Conservation (phyloP, 1,140 invertebrate genomes). For the Phenacoccus solenopsis region DNA sequence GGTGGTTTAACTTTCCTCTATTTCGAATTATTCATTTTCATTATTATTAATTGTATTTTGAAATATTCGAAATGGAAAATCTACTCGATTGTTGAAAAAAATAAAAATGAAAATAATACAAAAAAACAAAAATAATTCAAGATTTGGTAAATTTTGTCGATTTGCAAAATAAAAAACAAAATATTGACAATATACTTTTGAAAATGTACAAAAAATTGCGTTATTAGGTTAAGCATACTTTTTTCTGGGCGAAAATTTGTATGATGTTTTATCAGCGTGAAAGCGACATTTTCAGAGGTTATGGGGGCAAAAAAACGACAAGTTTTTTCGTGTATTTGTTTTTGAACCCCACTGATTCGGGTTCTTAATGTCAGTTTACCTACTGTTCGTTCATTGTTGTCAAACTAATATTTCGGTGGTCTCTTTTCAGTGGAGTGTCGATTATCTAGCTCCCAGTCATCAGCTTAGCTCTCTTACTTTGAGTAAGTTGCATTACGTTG, state of each 20-base stretch:
- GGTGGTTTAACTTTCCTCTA: not conserved
- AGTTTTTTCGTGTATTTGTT: not conserved
- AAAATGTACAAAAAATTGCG: not conserved
- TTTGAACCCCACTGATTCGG: not conserved
- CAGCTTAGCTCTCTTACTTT: constrained; percentile 17
- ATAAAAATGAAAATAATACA: too few species aligned
- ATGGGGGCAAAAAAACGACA: not conserved
- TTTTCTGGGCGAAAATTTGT: not conserved
- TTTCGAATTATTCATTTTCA: not conserved
- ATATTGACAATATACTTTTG: not conserved
- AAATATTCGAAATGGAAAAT: not conserved
- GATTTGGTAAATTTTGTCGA: not conserved
- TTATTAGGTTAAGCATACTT: not conserved
- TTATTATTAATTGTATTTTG: not conserved
- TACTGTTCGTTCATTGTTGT: not conserved
- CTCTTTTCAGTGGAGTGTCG: constrained; percentile 19
- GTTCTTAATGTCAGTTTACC: not conserved
- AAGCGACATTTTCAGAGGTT: not conserved
- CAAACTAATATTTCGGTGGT: not conserved
- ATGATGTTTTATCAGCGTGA: too few species aligned
- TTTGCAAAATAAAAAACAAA: not conserved
- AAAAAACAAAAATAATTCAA: not conserved
- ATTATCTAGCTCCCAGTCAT: constrained; percentile 11
- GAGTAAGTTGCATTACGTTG: constrained; percentile 4
- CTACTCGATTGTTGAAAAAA: too few species aligned